phyloP scores from a whole-genome alignment of 2,113 vertebrate genomes.

The Oxygymnocypris stewartii region DNA sequence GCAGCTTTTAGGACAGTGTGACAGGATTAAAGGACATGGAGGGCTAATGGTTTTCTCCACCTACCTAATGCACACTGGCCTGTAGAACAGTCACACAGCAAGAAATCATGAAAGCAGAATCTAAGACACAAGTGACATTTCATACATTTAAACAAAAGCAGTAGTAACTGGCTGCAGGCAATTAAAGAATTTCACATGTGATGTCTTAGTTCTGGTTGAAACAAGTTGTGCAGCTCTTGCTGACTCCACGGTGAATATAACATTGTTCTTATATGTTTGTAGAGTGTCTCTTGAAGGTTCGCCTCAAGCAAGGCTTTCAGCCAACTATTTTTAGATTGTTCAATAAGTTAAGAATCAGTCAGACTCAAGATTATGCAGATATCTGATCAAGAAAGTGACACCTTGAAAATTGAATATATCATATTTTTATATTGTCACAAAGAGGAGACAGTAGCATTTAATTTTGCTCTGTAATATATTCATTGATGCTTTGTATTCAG shows the following conservation, averaged over 20 bases:
- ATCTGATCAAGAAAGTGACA: neutral
- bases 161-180: constrained; percentile 22
- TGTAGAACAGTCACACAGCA: constrained; percentile 1
- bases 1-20: constrained; percentile 10
- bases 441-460: too few relatives aligned
- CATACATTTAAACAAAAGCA: neutral
- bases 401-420: neutral
- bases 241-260: constrained; percentile 28
- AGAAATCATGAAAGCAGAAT: constrained; percentile 1
- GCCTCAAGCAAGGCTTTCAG: constrained; percentile 35
- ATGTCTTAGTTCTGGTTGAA: neutral
- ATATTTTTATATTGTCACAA: neutral
- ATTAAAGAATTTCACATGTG: neutral
- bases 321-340: neutral
- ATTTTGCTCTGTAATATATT: neutral
- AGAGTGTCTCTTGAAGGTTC: constrained; percentile 9
- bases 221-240: neutral
- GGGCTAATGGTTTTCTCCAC: neutral
- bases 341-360: constrained; percentile 1
- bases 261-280: neutral
- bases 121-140: constrained; percentile 1
- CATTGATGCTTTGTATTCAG: neutral
- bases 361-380: neutral
- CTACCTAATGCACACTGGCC: neutral
- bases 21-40: constrained; percentile 24